Conservation (phyloP, 2,113 vertebrate species). For the Mesembrinibis cayennensis region DNA sequence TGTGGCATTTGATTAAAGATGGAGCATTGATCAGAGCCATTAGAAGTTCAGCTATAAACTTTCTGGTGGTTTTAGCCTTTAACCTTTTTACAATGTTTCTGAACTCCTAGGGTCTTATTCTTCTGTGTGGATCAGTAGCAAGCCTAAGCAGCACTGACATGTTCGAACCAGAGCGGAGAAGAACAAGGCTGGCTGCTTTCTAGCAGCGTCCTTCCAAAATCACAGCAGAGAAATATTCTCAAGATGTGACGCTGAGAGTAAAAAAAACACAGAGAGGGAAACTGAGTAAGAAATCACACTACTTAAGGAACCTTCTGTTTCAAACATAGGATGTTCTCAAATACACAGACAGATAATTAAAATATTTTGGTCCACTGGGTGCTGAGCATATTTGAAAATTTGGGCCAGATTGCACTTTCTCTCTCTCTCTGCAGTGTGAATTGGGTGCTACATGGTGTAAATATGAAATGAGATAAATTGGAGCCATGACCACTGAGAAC, state of each 20-base stretch:
- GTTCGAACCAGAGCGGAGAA: background rate
- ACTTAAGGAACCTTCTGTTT: conserved; percentile 2
- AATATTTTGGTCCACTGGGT: conserved; percentile 14
- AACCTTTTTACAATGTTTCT: conserved; percentile 25
- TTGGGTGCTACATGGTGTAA: background rate
- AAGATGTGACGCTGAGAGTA: background rate
- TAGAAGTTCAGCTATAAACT: conserved; percentile 34
- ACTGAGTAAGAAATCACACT: background rate
- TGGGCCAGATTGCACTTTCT: background rate
- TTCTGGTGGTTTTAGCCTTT: background rate
- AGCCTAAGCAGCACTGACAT: background rate
- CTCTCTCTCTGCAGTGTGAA: background rate
- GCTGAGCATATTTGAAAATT: conserved; percentile 13
- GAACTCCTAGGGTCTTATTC: background rate
- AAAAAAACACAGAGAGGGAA: background rate
- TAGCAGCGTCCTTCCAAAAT: background rate
- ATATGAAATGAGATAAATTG: background rate
- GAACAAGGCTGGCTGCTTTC: background rate
- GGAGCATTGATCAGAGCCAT: background rate
- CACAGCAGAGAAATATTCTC: background rate
- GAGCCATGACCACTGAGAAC: background rate
- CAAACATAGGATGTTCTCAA: background rate
- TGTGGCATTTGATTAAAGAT: conserved; percentile 6
- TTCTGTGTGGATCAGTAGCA: background rate
- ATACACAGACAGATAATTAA: conserved; percentile 18